A percentile compares a stretch with the other conserved stretches of the same genome.
Evolutionary conservation across 2,113 vertebrate genomes (phyloP).

Genomic region (Puntigrus tetrazona): DNA sequence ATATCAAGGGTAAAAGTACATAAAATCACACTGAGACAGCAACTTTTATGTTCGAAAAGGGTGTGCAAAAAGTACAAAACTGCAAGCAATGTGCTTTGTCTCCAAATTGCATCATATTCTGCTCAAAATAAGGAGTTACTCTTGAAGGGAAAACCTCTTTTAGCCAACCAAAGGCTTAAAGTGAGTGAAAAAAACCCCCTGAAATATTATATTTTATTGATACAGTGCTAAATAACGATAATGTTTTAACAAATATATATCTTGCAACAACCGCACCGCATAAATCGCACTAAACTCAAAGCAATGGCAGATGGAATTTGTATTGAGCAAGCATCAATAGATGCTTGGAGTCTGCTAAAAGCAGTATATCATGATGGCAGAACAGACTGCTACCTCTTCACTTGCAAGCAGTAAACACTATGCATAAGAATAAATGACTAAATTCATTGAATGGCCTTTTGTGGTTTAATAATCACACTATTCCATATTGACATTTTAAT

Average conservation of each 20-base stretch:
- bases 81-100: background rate
- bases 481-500: background rate
- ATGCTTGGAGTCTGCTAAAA: background rate
- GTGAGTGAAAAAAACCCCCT: background rate
- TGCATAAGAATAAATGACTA: background rate
- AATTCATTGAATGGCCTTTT: background rate
- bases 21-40: background rate
- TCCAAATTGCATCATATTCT: conserved; percentile 19
- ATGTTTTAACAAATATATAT: background rate
- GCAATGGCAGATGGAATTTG: background rate
- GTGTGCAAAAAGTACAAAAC: conserved; percentile 5
- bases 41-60: background rate
- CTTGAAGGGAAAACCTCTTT: background rate
- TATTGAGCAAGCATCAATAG: background rate
- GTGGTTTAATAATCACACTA: background rate
- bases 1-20: background rate
- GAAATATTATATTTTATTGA: background rate
- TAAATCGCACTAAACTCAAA: background rate
- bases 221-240: background rate
- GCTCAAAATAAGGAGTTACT: background rate
- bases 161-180: background rate
- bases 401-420: background rate
- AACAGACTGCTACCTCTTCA: background rate
- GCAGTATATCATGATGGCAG: background rate
- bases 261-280: background rate